Percentiles rank a stretch among this genome's conserved stretches.
These are phyloP conservation scores for Sinodicranocentrus sp. DNA, from an alignment of 2,888 invertebrate genomes.

Conservation along the genomic window DNA sequence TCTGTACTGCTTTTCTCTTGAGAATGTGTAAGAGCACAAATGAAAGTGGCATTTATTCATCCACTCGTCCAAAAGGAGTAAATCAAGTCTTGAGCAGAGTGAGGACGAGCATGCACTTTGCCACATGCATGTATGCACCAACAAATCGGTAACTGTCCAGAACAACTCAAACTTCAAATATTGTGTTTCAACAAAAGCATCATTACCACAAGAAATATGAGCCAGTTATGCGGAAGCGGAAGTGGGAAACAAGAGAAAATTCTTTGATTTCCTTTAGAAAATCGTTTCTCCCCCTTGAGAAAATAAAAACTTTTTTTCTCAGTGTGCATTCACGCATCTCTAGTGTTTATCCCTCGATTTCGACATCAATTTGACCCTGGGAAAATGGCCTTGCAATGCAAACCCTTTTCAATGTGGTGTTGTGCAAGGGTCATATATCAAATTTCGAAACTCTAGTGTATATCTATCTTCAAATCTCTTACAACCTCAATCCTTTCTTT, in stretches of 20 bases:
- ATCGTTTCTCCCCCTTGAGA: conserved; percentile 3
- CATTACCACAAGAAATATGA: conserved; percentile 34
- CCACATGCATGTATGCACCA: conserved; percentile 61
- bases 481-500: not conserved
- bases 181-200: conserved; percentile 45
- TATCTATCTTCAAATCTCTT: not conserved
- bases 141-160: conserved; percentile 59
- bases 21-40: too few species aligned
- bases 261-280: conserved; percentile 24
- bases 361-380: conserved; percentile 65
- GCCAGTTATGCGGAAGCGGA: conserved; percentile 43
- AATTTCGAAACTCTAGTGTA: conserved; percentile 59
- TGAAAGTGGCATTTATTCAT: conserved; percentile 38
- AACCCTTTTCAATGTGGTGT: conserved; percentile 4
- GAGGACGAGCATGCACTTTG: conserved; percentile 33
- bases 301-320: conserved; percentile 18
- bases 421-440: conserved; percentile 54
- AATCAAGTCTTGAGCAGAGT: conserved; percentile 41
- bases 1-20: conserved; percentile 18
- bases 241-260: conserved; percentile 48
- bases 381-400: conserved; percentile 59
- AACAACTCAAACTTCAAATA: conserved; percentile 57
- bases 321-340: conserved; percentile 18
- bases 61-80: conserved; percentile 29
- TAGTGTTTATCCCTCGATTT: conserved; percentile 52